phyloP scores from a whole-genome alignment of 1,140 invertebrate species.

The Neodiprion pinetum region DNA sequence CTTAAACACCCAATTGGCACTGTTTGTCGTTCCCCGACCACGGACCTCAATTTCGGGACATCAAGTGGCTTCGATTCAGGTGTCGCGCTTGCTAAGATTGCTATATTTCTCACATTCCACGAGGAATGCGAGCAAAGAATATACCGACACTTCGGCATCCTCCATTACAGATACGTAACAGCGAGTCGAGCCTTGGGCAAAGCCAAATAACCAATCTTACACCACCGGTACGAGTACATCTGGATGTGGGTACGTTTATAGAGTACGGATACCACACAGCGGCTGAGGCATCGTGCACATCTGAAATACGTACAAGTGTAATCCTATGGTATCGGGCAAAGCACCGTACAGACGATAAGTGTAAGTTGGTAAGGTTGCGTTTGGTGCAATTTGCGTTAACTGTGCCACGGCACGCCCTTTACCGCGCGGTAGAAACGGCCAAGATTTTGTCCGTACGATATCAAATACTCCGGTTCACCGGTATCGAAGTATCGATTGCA shows the following conservation, averaged over 20 bases:
- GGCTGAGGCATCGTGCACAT: too few relatives aligned
- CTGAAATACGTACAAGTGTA: not conserved
- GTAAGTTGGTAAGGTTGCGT: conserved; percentile 5
- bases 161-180: not conserved
- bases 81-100: too few relatives aligned
- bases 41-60: too few relatives aligned
- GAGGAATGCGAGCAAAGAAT: not conserved
- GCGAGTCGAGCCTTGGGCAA: not conserved
- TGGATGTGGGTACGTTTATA: too few relatives aligned
- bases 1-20: too few relatives aligned
- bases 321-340: not conserved
- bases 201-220: not conserved
- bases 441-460: not conserved
- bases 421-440: not conserved
- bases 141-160: not conserved
- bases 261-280: too few relatives aligned
- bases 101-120: not conserved
- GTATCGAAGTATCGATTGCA: too few relatives aligned
- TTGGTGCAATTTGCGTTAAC: conserved; percentile 3
- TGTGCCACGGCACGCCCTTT: conserved; percentile 1
- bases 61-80: too few relatives aligned
- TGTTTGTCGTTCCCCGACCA: too few relatives aligned
- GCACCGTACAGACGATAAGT: not conserved
- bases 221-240: not conserved
- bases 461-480: too few relatives aligned